Conservation (phyloP, 2,797 vertebrate species). For the Chelidonichthys spinosus region DNA sequence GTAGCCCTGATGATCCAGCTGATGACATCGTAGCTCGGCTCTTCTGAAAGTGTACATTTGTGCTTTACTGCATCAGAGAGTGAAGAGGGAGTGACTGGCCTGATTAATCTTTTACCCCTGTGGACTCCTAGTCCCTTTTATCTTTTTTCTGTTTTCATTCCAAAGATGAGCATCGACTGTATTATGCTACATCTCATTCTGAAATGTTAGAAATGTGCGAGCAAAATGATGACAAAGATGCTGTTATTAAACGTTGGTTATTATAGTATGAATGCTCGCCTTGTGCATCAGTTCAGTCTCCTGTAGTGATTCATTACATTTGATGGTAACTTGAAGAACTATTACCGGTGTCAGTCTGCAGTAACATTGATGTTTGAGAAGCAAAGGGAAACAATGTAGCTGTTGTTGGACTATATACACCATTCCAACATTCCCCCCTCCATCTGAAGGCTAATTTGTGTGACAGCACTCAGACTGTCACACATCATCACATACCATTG, state of each 20-base stretch:
- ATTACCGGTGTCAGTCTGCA: background rate
- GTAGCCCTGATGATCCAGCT: background rate
- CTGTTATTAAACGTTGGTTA: background rate
- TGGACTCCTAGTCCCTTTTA: conserved; percentile 41
- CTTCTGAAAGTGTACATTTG: background rate
- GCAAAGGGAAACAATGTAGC: conserved; percentile 1
- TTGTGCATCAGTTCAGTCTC: background rate
- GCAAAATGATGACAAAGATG: background rate
- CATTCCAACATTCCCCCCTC: conserved; percentile 15
- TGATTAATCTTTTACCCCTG: conserved; percentile 53
- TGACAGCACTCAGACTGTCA: conserved; percentile 46
- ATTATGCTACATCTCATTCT: background rate
- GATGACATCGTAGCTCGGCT: background rate
- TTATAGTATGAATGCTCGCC: background rate
- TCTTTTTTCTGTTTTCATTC: conserved; percentile 37
- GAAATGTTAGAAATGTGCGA: conserved; percentile 2
- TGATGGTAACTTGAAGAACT: background rate
- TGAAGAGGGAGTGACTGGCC: conserved; percentile 34
- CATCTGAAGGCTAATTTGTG: conserved; percentile 21
- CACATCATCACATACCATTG: conserved; percentile 30
- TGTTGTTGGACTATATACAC: background rate
- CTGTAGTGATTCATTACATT: background rate
- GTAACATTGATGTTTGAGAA: background rate
- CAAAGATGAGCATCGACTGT: conserved; percentile 24
- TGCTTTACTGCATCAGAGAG: conserved; percentile 16